phyloP scores from a whole-genome alignment of 2,113 vertebrate species.

The Phodopus roborovskii region DNA sequence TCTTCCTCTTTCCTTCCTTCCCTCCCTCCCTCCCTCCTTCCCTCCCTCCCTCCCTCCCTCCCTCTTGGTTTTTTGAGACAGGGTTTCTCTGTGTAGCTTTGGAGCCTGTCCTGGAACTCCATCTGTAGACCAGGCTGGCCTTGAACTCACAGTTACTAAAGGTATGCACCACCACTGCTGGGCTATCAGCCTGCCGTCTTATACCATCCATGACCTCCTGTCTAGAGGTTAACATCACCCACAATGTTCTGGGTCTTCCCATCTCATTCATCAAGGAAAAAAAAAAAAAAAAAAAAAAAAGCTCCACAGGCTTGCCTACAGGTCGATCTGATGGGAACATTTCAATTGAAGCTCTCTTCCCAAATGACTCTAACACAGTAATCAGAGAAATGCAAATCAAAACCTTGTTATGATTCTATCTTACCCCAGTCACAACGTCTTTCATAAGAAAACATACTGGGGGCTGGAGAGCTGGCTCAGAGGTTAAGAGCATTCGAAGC shows the following conservation, averaged over 20 bases:
- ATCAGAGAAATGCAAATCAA: neutral
- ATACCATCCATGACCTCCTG: neutral
- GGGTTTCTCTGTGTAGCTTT: neutral
- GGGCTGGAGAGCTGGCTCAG: too few relatives aligned
- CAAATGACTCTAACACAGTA: neutral
- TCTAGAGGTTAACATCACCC: neutral
- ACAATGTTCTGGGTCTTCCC: neutral
- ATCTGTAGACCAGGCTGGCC: neutral
- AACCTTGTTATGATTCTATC: neutral
- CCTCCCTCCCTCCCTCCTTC: too few relatives aligned
- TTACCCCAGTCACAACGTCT: neutral
- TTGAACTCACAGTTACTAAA: neutral
- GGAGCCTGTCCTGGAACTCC: neutral
- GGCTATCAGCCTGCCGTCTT: neutral
- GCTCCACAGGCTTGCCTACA: neutral
- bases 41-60: too few relatives aligned
- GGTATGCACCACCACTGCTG: fast-evolving
- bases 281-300: neutral
- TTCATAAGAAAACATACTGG: neutral
- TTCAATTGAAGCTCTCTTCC: neutral
- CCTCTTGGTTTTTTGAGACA: too few relatives aligned
- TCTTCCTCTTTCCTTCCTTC: too few relatives aligned
- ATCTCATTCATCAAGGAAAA: neutral
- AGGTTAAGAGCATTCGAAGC: too few relatives aligned
- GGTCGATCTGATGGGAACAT: neutral